Base-by-base conservation (phyloP, 2,113 vertebrate species). In the Saccopteryx bilineata region DNA sequence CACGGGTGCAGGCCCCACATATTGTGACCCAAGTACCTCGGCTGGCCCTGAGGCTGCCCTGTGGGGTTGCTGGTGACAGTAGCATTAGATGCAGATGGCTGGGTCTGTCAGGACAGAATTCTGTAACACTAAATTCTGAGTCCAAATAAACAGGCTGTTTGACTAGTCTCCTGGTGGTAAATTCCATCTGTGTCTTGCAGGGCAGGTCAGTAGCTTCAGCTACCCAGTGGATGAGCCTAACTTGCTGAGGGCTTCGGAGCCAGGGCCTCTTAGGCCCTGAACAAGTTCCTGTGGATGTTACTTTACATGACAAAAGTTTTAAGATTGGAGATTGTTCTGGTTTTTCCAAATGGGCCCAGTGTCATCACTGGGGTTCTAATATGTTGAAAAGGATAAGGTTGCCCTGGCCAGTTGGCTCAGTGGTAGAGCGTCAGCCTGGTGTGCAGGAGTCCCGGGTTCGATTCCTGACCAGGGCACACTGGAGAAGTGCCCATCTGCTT, bases 131-230 rank as follows among this genome's bases (percentile, higher is more conserved):
- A 39, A 96, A 9, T 79, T 56, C 84, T 46, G n/a, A 96, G 52
- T 26, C 69, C 12, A 48, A 97, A 98, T 98, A 98, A 98, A 98
- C 6, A 72, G 66, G 86, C 26, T 87, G 87, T 96, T 97, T 95
- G 90, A 95, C 81, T 5, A 0, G 56, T 19, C 65, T 92, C 46
- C 18, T 82, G 60, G 71, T 72, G 61, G 28, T 48, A n/a, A 23
- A 58, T 84, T 71, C 7, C 5, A 48, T 65, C 17, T 0, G 2
- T 17, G 17, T 2, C 18, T 10, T 1, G 9, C 19, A 52, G 10
- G 24, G 48, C 4, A 33, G 52, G 19, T 2, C 39, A 5, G 63
- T 10, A n/a, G 71, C 26, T 15, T 14, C 9, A 0, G 33, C 54
- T 50, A 13, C 39, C 39, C 39, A 13, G 17, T 11, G 39, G 17